Evolutionary conservation across 2,113 vertebrate species (phyloP), one percentile per base, ranked within the genome.

Genomic region (Neodontobutis hainanensis): DNA sequence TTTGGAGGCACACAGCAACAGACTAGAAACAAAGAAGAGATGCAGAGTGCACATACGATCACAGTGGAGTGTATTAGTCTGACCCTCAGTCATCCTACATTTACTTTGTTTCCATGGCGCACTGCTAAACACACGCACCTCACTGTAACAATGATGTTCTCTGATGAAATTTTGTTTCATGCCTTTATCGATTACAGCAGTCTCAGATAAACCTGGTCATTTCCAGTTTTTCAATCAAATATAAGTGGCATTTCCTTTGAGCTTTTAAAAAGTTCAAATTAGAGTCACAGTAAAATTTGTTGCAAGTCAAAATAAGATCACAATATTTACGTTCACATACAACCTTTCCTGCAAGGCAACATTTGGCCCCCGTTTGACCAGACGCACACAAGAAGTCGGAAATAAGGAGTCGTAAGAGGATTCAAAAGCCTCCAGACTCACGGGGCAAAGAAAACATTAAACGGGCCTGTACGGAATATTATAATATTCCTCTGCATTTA

Each of bases 401-500:
- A 73, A 76, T 72, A 46, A 3, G 43, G 57, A 40, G 38, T 75
- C 77, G 36, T 42, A 45, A 58, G 68, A 9, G 52, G 50, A 77
- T 80, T 75, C 63, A 72, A 67, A n/a, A 75, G 53, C 34, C 61
- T 72, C 76, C 52, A 68, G 65, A 61, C 65, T 16, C 19, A 5
- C 9, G 48, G 36, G 56, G 56, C 60, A 50, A 72, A 16, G 70
- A 69, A 86, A 65, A 32, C 77, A 50, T 44, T 60, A 64, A 87
- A 74, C 55, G 70, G 78, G 68, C 62, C 58, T 53, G 44, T 47
- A 45, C 19, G 68, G 68, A 68, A 66, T 11, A 56, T 61, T 65
- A 63, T 77, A 78, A 70, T 76, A 61, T 4, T 73, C 65, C 77
- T 68, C 51, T 73, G 8, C 27, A 61, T 75, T 85, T 63, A 77